Evolutionary conservation across 1,140 invertebrate species (phyloP).

Genomic region (Drosophila bocki): DNA sequence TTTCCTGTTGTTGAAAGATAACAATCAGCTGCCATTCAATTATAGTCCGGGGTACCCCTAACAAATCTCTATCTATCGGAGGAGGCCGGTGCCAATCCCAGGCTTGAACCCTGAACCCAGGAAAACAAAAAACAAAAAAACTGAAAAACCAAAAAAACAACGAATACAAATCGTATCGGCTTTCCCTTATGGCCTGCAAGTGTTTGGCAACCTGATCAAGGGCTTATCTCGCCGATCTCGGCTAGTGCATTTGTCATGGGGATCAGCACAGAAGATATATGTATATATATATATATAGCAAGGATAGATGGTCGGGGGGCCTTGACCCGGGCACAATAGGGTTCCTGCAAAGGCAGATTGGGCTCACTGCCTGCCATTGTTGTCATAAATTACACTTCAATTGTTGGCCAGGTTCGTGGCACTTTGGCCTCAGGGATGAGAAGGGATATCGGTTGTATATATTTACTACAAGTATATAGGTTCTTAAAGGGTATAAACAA

Average conservation of each 20-base stretch:
- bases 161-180: constrained; percentile 52
- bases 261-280: constrained; percentile 30
- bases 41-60: constrained; percentile 12
- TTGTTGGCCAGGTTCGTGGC: constrained; percentile 48
- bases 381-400: constrained; percentile 82
- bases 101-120: constrained; percentile 38
- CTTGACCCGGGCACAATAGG: constrained; percentile 43
- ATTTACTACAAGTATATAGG: background rate
- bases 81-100: constrained; percentile 42
- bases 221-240: constrained; percentile 71
- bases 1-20: constrained; percentile 62
- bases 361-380: constrained; percentile 56
- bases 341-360: constrained; percentile 4
- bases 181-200: constrained; percentile 55
- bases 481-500: too few relatives aligned
- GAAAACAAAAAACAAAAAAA: constrained; percentile 16
- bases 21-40: constrained; percentile 45
- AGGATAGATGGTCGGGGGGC: constrained; percentile 26
- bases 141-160: constrained; percentile 1
- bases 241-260: constrained; percentile 70
- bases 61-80: constrained; percentile 34
- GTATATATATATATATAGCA: too few relatives aligned
- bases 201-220: constrained; percentile 78
- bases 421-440: constrained; percentile 11
- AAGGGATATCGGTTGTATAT: background rate